phyloP scores from a whole-genome alignment of 2,888 invertebrate genomes.

The Listrodromus nycthemerus region DNA sequence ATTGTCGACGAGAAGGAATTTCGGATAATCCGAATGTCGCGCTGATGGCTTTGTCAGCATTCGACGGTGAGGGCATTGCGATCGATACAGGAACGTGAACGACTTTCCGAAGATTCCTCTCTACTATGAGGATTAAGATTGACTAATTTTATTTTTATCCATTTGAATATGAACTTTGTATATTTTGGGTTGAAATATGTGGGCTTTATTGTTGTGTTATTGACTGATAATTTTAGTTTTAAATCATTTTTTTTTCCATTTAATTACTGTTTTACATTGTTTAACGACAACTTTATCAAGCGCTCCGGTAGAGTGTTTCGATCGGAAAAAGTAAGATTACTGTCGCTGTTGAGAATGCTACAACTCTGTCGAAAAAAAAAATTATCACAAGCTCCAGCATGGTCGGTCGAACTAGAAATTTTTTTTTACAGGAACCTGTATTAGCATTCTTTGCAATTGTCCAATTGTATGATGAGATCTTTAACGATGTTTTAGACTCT shows the following conservation, averaged over 20 bases:
- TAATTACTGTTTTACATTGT: too few species aligned
- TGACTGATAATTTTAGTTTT: too few species aligned
- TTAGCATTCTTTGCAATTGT: too few species aligned
- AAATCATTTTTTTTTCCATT: too few species aligned
- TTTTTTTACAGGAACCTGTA: too few species aligned
- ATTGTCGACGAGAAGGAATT: neutral
- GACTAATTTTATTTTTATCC: too few species aligned
- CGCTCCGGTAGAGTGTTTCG: neutral
- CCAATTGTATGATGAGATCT: too few species aligned
- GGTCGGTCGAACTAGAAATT: neutral
- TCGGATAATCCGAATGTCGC: neutral
- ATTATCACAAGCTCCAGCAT: neutral
- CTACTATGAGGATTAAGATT: too few species aligned
- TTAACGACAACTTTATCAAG: neutral
- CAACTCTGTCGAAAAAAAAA: neutral
- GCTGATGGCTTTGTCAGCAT: neutral
- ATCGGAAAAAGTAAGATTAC: neutral
- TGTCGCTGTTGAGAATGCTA: neutral
- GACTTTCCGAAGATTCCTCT: neutral
- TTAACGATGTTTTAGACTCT: too few species aligned
- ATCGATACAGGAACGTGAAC: neutral
- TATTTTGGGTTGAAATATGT: too few species aligned
- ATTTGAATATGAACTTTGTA: too few species aligned
- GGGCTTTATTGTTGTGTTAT: too few species aligned
- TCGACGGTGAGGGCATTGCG: neutral